Evolutionary conservation across 1,140 invertebrate genomes (phyloP).

Genomic region (Caligus rogercresseyi): DNA sequence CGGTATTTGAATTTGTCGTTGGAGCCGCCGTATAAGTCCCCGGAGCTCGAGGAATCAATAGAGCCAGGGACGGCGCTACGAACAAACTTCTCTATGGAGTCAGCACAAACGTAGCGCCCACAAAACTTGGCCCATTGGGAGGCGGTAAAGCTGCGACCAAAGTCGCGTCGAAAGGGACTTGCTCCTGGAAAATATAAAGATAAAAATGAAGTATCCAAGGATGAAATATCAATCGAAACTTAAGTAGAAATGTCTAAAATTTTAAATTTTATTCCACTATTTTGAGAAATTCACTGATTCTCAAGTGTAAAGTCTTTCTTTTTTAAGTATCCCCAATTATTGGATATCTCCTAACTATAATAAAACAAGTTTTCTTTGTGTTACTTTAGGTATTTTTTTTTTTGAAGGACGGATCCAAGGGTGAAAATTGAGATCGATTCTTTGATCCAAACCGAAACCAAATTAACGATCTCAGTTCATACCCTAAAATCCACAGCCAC

Average conservation of each 20-base stretch:
- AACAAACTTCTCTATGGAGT: constrained; percentile 50
- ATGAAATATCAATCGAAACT: constrained; percentile 15
- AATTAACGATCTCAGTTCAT: too few species aligned
- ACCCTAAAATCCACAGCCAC: too few species aligned
- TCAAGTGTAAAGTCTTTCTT: too few species aligned
- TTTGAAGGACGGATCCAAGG: too few species aligned
- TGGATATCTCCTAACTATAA: too few species aligned
- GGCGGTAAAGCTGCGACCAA: constrained; percentile 46
- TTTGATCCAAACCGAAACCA: too few species aligned
- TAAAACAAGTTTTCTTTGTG: too few species aligned
- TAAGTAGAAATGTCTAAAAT: constrained; percentile 12
- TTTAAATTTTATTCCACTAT: too few species aligned
- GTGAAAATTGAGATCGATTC: too few species aligned
- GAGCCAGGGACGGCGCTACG: constrained; percentile 25
- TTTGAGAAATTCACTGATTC: too few species aligned
- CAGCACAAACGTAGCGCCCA: constrained; percentile 50
- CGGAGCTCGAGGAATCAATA: constrained; percentile 2
- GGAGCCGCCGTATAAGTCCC: background rate
- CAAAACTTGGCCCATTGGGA: constrained; percentile 61
- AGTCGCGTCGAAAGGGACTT: constrained; percentile 49
- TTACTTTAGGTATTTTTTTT: too few species aligned
- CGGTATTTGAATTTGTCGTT: background rate
- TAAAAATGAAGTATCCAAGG: background rate
- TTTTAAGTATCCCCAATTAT: too few species aligned
- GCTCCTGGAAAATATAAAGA: constrained; percentile 38